phyloP scores from a whole-genome alignment of 2,113 vertebrate genomes.

The Canis aureus region DNA sequence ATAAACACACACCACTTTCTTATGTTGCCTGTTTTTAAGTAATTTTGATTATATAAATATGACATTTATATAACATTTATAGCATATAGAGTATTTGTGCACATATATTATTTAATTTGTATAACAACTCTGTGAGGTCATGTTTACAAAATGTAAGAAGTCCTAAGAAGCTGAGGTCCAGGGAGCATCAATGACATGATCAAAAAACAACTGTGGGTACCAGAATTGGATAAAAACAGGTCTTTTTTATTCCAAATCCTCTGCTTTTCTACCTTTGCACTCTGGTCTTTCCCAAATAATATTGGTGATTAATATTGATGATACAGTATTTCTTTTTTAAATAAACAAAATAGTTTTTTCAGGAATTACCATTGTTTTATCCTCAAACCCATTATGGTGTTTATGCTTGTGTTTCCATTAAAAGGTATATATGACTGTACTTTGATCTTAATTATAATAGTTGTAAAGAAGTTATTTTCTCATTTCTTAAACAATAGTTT shows the following conservation, averaged over 20 bases:
- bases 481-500: conserved; percentile 55
- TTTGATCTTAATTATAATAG: background rate
- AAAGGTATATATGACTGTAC: background rate
- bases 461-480: conserved; percentile 30
- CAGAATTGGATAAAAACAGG: background rate
- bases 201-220: background rate
- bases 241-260: background rate
- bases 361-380: conserved; percentile 18
- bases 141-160: conserved; percentile 39
- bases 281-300: conserved; percentile 16
- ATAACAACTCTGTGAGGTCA: background rate
- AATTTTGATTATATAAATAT: background rate
- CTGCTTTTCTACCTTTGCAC: background rate
- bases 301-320: background rate
- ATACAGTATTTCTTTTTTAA: conserved; percentile 52
- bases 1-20: background rate
- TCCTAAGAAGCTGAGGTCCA: background rate
- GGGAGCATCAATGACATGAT: background rate
- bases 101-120: background rate
- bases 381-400: background rate
- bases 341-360: conserved; percentile 54
- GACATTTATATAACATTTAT: background rate
- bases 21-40: background rate
- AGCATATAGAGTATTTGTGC: background rate
- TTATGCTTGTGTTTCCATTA: conserved; percentile 31